A percentile compares a stretch with the other conserved stretches of the same genome.
Conservation (phyloP, 2,797 vertebrate genomes). For the Amazona finschi region DNA sequence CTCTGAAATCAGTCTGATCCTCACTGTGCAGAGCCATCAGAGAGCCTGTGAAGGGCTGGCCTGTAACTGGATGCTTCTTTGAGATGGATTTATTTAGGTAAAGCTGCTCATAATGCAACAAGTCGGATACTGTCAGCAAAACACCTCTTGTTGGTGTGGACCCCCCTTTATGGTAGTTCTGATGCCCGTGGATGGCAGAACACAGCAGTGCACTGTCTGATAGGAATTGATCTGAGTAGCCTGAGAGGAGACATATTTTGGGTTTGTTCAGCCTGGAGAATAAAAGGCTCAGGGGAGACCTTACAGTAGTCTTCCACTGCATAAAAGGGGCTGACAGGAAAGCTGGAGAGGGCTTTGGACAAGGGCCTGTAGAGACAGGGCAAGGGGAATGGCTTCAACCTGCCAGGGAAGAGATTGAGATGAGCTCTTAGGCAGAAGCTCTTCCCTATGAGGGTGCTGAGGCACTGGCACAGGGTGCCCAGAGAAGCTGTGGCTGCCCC, state of each 20-base stretch:
- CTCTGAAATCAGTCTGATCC: background rate
- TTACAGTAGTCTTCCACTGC: background rate
- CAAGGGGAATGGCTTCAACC: background rate
- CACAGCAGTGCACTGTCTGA: too few species aligned
- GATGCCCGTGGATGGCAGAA: fast-evolving
- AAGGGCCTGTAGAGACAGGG: background rate
- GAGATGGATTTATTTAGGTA: background rate
- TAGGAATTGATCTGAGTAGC: background rate
- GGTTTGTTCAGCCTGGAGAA: background rate
- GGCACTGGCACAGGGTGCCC: too few species aligned
- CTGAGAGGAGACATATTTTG: background rate
- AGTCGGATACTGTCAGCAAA: background rate
- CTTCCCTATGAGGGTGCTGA: too few species aligned
- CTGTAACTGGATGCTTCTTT: background rate
- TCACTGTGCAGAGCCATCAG: background rate
- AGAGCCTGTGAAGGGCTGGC: background rate
- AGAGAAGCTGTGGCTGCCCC: too few species aligned
- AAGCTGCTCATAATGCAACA: background rate
- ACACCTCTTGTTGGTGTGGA: background rate
- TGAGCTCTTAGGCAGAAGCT: background rate
- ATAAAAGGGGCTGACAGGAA: background rate
- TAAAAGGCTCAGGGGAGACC: background rate
- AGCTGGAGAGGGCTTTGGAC: background rate
- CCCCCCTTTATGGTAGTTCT: background rate
- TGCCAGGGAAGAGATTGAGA: background rate